Conservation (phyloP, 2,888 invertebrate species). For the Drosophila maculinotata region DNA sequence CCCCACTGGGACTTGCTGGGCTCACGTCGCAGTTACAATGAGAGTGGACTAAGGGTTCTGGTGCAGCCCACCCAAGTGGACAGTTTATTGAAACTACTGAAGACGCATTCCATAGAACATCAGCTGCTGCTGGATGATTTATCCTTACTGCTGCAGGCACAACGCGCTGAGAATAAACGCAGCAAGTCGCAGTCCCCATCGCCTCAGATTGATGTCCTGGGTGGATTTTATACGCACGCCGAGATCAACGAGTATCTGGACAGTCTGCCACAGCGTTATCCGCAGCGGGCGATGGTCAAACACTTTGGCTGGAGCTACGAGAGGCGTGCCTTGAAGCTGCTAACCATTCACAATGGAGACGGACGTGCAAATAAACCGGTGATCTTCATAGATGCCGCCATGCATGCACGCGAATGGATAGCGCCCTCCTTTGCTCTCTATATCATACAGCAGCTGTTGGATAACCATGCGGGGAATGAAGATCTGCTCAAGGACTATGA, state of each 20-base stretch:
- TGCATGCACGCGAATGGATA: constrained; percentile 89
- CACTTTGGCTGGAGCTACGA: constrained; percentile 87
- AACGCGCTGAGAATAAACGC: constrained; percentile 54
- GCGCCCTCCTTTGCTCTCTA: constrained; percentile 87
- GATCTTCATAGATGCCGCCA: constrained; percentile 86
- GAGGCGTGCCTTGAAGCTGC: constrained; percentile 86
- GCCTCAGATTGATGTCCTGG: constrained; percentile 55
- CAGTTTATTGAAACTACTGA: constrained; percentile 30
- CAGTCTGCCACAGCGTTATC: constrained; percentile 85
- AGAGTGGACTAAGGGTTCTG: constrained; percentile 49
- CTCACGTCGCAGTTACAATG: constrained; percentile 25
- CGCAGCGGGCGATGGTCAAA: constrained; percentile 86
- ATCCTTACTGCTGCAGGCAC: constrained; percentile 47
- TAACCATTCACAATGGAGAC: constrained; percentile 87
- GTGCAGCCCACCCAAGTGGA: constrained; percentile 51
- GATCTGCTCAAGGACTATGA: constrained; percentile 87
- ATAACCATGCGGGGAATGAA: constrained; percentile 82
- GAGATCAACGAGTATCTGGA: constrained; percentile 86
- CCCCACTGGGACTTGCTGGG: constrained; percentile 48
- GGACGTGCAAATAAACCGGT: constrained; percentile 86
- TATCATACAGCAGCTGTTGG: constrained; percentile 87
- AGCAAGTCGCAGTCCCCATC: constrained; percentile 30
- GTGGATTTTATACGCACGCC: constrained; percentile 63
- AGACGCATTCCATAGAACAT: constrained; percentile 37
- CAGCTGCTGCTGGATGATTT: constrained; percentile 63